Conservation (phyloP, 2,797 vertebrate species). For the Sternarchorhynchus goeldii region DNA sequence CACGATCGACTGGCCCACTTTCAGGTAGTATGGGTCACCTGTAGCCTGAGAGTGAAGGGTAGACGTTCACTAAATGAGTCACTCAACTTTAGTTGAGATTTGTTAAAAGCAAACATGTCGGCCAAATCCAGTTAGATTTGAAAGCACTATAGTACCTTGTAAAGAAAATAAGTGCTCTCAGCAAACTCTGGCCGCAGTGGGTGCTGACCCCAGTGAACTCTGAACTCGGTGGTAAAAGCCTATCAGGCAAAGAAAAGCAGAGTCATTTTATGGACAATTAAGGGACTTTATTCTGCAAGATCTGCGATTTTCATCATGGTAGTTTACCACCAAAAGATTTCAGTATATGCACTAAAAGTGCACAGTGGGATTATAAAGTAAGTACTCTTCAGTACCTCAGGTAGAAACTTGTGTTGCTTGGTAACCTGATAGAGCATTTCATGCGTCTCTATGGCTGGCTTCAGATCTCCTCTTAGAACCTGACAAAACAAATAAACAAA, state of each 20-base stretch:
- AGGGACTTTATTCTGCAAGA: conserved; percentile 1
- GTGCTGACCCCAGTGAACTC: conserved; percentile 85
- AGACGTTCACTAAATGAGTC: background rate
- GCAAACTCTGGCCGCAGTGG: conserved; percentile 84
- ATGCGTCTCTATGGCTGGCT: conserved; percentile 84
- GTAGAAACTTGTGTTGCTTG: conserved; percentile 84
- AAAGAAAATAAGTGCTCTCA: conserved; percentile 86
- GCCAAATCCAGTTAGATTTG: too few species aligned
- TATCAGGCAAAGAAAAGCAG: conserved; percentile 49
- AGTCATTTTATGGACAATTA: background rate
- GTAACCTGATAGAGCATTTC: conserved; percentile 87
- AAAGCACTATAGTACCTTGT: conserved; percentile 69
- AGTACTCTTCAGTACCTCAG: conserved; percentile 70
- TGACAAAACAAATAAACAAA: conserved; percentile 40
- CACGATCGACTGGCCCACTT: conserved; percentile 83
- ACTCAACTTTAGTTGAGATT: background rate
- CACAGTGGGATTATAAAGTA: background rate
- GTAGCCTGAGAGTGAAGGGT: conserved; percentile 71
- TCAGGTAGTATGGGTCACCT: conserved; percentile 83
- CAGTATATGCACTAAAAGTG: background rate
- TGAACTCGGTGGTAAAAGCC: conserved; percentile 84
- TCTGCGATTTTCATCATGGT: background rate
- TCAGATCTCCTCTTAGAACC: conserved; percentile 83
- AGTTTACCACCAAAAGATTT: background rate
- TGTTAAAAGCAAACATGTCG: too few species aligned